Base-by-base conservation (phyloP, 2,797 vertebrate genomes). In the Eulemur rubriventer region DNA sequence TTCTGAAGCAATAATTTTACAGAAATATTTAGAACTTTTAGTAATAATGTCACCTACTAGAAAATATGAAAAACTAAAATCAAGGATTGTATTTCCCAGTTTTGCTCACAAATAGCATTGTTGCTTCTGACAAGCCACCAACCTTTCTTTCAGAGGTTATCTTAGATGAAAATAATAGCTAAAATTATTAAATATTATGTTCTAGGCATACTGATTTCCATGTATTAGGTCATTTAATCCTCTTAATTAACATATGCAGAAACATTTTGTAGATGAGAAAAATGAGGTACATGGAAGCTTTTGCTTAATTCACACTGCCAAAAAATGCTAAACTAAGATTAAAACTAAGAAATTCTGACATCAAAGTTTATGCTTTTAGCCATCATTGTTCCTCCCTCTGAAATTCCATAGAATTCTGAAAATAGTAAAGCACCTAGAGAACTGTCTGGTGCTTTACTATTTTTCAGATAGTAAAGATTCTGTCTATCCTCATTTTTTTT, bases 11-110 rank as follows among this genome's bases (percentile, higher is more conserved):
- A 73, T 59, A 7, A 76, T 41, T 79, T 76, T 80, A 85, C 63
- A 46, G 7, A 78, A 85, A 30, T 79, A 95, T 69, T 83, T 87
- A 57, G n/a, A 85, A 76, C 8, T 85, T 86, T 90, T 85, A 80
- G 3, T 50, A 84, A 41, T 59, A 57, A 4, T 16, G 1, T 35
- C 84, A 26, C 2, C 69, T 86, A 72, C 16, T 48, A 75, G 26
- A 93, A 87, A 82, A 55, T 55, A 14, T 7, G 7, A 86, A 82
- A 14, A 30, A 30, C 1, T 78, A 72, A 82, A 76, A 91, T 48
- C 9, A 72, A 57, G 13, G 22, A 63, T 61, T 69, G n/a, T 48
- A 46, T 82, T 75, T 38, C 16, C 8, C 6, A 81, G 14, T 72
- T 93, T 81, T 89, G 16, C 22, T 82, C 6, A 9, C 8, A 70